Evolutionary conservation across 2,113 vertebrate species (phyloP).

Genomic region (Rhea americana): DNA sequence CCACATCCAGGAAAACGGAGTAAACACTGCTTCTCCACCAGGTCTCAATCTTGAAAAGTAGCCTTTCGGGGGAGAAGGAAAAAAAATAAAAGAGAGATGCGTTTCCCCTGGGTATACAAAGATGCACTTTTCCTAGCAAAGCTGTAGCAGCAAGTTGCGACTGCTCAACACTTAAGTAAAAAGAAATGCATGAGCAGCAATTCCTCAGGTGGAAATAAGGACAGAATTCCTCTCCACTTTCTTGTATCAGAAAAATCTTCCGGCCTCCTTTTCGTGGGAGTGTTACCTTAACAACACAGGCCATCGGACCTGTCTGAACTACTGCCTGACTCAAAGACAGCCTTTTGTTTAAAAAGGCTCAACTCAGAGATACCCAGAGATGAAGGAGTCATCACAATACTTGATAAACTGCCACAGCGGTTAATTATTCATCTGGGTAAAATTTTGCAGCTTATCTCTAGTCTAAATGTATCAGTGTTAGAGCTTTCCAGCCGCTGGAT

Average conservation of each 20-base stretch:
- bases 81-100: background rate
- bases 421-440: slow-evolving; percentile 46
- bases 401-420: slow-evolving; percentile 12
- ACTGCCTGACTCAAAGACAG: background rate
- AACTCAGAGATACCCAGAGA: background rate
- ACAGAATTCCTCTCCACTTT: background rate
- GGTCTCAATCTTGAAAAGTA: background rate
- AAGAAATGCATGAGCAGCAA: background rate
- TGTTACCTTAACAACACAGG: background rate
- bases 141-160: background rate
- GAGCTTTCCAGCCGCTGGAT: slow-evolving; percentile 40
- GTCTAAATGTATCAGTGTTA: slow-evolving; percentile 7
- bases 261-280: background rate
- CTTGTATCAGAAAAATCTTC: background rate
- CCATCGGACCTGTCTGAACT: background rate
- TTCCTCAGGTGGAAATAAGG: background rate
- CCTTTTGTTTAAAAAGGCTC: background rate
- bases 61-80: background rate
- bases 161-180: rapidly evolving
- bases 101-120: background rate
- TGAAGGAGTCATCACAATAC: background rate
- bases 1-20: background rate
- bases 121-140: background rate
- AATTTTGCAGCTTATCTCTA: slow-evolving; percentile 59
- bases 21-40: background rate